phyloP scores from a whole-genome alignment of 2,113 vertebrate genomes.

The Apodemus sylvaticus region DNA sequence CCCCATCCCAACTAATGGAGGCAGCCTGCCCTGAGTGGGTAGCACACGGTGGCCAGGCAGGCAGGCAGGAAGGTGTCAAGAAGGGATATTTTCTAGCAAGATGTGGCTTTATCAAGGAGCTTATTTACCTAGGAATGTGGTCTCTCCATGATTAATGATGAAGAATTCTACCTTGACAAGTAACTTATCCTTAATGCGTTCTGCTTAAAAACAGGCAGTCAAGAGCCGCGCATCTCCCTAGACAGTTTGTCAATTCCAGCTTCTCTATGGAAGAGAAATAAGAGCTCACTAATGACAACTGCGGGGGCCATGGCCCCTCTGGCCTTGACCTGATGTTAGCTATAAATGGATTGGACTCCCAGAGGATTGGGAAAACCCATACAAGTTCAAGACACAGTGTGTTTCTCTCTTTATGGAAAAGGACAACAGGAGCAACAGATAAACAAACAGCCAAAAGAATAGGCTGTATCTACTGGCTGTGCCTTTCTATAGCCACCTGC shows the following conservation, averaged over 20 bases:
- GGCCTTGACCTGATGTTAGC: constrained; percentile 60
- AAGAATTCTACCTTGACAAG: background rate
- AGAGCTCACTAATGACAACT: constrained; percentile 63
- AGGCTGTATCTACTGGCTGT: background rate
- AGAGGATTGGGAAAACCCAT: background rate
- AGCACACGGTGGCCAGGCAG: background rate
- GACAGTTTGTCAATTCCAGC: constrained; percentile 58
- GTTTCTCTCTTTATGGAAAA: background rate
- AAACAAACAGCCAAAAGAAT: background rate
- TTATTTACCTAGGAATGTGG: constrained; percentile 44
- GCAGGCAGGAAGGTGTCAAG: constrained; percentile 25
- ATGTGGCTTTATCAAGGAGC: background rate
- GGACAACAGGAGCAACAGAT: background rate
- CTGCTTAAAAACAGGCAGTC: constrained; percentile 29
- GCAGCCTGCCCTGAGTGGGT: background rate
- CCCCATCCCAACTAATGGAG: constrained; percentile 55
- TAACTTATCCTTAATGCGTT: background rate
- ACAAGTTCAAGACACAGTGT: background rate
- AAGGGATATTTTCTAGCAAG: constrained; percentile 11
- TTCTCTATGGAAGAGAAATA: constrained; percentile 63
- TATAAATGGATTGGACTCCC: constrained; percentile 46
- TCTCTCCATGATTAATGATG: background rate
- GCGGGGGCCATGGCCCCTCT: background rate
- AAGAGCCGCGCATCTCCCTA: background rate
- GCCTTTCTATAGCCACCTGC: background rate